Evolutionary conservation across 2,113 vertebrate genomes (phyloP), one percentile per base, ranked within the genome.

Genomic region (Hipposideros armiger): DNA sequence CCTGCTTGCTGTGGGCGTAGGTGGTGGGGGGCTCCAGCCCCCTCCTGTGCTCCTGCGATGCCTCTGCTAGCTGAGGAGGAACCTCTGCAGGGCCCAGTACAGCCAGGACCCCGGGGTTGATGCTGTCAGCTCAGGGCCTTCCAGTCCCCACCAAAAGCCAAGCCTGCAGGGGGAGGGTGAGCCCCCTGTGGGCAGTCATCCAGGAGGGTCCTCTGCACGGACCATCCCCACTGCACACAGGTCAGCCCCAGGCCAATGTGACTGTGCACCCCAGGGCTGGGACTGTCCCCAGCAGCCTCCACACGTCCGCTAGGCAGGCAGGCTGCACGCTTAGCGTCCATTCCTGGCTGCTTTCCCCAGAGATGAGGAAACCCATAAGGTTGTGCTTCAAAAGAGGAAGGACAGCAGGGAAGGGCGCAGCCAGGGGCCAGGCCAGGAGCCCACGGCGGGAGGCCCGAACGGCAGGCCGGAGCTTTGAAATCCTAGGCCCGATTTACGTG

Each of bases 261-360:
- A 74, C 22, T 15, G 1, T 1, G 47, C 3, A 2, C 10, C 36
- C 19, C 2, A 1, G 26, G 26, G 16, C 30, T 20, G 32, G 28
- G 42, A 9, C 28, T 30, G 13, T 4, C 1, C 22, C 28, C 19
- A 11, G 50, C 1, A 9, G 40, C 5, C 40, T 1, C 28, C 0
- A 5, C 0, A 1, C 22, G 19, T 4, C 7, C 0, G 0, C 19
- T 9, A 24, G 8, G 30, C 20, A 1, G 74, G 80, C 14, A 3
- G 2, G 3, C 40, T 32, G 54, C 15, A 47, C 40, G 24, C 7
- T 1, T 13, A 4, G 15, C 9, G 50, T 4, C 60, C 22, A 14
- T 1, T 14, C 4, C 32, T 5, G 36, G 28, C 22, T 17, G 66
- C 58, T 15, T 15, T 42, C 40, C 62, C 50, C 2, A 52, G 26